Evolutionary conservation across 2,113 vertebrate genomes (phyloP), one percentile per base, ranked within the genome.

Genomic region (Oncorhynchus mykiss): DNA sequence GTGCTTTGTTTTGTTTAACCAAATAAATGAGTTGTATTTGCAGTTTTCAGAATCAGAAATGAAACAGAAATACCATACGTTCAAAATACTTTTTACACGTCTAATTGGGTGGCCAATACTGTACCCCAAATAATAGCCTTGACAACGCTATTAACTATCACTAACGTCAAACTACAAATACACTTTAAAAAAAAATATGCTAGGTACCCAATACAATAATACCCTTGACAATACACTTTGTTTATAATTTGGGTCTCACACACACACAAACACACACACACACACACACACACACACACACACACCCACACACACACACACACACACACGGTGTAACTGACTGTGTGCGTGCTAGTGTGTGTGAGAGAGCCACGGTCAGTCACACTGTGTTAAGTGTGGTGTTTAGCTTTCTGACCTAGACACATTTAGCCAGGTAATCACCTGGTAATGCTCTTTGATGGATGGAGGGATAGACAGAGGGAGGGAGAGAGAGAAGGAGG

Each of bases 381-480:
- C 39, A 48, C 7, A 24, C 45, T n/a, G 8, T 5, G 34, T 70
- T 9, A 11, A 7, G 9, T 11, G n/a, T 20, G 27, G 81, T n/a
- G 65, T 79, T 81, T 72, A 78, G 85, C 77, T 84, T 70, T 77
- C 78, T 89, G 82, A 86, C 78, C 71, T 62, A 81, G 25, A 49
- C 77, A 72, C 2, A 60, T 86, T 86, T 3, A 83, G 73, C 79
- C 74, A 74, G 68, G 65, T 82, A 75, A 86, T 88, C 74, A 83
- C 75, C 80, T 49, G 68, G 34, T 91, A 90, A 91, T 80, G 85
- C 69, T 85, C 80, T 85, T 71, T 64, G 79, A 77, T 2, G 73
- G 73, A 66, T 20, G n/a, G 34, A 49, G 20, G 70, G 67, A 77
- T 65, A 34, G 76, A 85, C 39, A 45, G 39, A 45, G 39, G 39